Percentiles rank a stretch among this genome's conserved stretches.
phyloP scores from a whole-genome alignment of 2,888 invertebrate genomes.

The Tiliacea aurago region DNA sequence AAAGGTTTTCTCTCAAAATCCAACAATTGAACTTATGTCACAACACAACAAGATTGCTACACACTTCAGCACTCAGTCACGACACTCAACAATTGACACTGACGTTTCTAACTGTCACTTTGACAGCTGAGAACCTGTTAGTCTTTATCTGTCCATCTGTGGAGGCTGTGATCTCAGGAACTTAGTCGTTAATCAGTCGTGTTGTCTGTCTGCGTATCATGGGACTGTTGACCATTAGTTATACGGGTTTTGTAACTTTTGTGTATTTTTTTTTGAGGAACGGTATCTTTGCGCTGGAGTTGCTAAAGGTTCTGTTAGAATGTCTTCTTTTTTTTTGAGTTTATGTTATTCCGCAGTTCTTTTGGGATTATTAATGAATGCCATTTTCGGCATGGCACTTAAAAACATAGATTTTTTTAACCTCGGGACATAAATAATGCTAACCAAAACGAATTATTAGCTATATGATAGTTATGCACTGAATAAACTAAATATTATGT shows the following conservation, averaged over 20 bases:
- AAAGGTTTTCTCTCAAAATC: not conserved
- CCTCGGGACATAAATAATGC: too few relatives aligned
- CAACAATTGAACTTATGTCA: not conserved
- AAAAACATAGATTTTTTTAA: too few relatives aligned
- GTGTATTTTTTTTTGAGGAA: slow-evolving; percentile 22
- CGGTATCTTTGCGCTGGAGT: slow-evolving; percentile 47
- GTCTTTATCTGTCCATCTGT: slow-evolving; percentile 64
- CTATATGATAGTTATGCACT: too few relatives aligned
- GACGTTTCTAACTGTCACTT: slow-evolving; percentile 64
- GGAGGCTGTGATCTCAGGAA: slow-evolving; percentile 57
- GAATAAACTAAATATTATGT: too few relatives aligned
- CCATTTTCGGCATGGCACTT: not conserved
- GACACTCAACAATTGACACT: slow-evolving; percentile 48
- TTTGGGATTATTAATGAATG: slow-evolving; percentile 13
- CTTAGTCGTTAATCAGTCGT: slow-evolving; percentile 76
- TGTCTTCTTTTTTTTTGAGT: not conserved
- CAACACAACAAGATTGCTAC: slow-evolving; percentile 33
- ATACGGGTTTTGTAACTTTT: slow-evolving; percentile 58
- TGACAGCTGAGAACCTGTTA: slow-evolving; percentile 62
- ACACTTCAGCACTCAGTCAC: slow-evolving; percentile 40
- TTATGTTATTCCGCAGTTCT: not conserved
- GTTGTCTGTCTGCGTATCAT: slow-evolving; percentile 67
- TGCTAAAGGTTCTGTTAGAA: slow-evolving; percentile 24
- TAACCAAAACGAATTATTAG: too few relatives aligned
- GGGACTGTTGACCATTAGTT: slow-evolving; percentile 66